These are phyloP conservation scores for Mamestra brassicae DNA, from an alignment of 2,888 invertebrate genomes.

Conservation along the genomic window DNA sequence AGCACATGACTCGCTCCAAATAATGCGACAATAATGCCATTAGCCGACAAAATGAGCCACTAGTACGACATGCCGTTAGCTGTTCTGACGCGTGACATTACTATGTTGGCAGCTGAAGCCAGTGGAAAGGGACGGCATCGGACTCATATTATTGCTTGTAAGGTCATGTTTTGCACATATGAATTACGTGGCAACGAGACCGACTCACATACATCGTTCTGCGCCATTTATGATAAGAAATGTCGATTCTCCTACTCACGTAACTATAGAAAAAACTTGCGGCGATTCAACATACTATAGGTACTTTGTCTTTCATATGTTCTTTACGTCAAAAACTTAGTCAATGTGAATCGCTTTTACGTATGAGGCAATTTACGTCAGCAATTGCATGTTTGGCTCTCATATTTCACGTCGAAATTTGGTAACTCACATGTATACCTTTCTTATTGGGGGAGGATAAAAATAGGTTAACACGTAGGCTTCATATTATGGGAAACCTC, in stretches of 20 bases:
- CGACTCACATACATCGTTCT: conserved; percentile 49
- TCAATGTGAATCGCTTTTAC: conserved; percentile 68
- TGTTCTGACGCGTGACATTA: conserved; percentile 59
- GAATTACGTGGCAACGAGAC: conserved; percentile 42
- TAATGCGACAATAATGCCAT: conserved; percentile 72
- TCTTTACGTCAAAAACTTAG: conserved; percentile 71
- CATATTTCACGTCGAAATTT: conserved; percentile 66
- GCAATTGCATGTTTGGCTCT: conserved; percentile 64
- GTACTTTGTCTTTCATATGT: conserved; percentile 66
- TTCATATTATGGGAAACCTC: conserved; percentile 29
- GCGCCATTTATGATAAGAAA: conserved; percentile 57
- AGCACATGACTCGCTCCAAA: conserved; percentile 71
- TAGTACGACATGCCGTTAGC: conserved; percentile 64
- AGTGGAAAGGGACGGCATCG: conserved; percentile 46
- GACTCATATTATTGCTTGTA: conserved; percentile 47
- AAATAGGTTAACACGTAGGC: conserved; percentile 50
- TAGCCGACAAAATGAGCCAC: conserved; percentile 65
- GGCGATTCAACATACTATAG: conserved; percentile 21
- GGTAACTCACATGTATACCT: conserved; percentile 51
- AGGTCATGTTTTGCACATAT: conserved; percentile 58
- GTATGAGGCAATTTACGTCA: conserved; percentile 72
- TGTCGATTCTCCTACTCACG: conserved; percentile 34
- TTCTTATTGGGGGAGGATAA: conserved; percentile 40
- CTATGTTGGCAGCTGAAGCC: conserved; percentile 49
- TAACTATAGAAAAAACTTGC: conserved; percentile 52